Evolutionary conservation across 2,888 invertebrate species (phyloP), one percentile per base, ranked within the genome.

Genomic region (Hermodice carunculata): DNA sequence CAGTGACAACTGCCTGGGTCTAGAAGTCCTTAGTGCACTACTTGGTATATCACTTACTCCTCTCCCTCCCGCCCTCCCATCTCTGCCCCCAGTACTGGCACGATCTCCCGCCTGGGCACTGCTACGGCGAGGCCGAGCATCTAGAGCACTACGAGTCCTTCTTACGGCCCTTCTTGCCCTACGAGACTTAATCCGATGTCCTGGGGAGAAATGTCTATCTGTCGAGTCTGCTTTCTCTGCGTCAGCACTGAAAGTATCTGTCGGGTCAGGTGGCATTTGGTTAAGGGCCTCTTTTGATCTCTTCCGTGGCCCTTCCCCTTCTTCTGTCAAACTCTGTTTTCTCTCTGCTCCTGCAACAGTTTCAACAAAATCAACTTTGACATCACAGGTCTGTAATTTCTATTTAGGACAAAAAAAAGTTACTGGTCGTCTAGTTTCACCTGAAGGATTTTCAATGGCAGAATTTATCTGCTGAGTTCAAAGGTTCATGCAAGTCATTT

Each of bases 101-200:
- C n/a, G n/a, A n/a, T n/a, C n/a, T n/a, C n/a, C n/a, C n/a, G n/a
- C n/a, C n/a, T n/a, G n/a, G n/a, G n/a, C n/a, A n/a, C n/a, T n/a
- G n/a, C 8, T 46, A 24, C 46, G n/a, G 8, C 32, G 32, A 6
- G 44, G 58, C 32, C 58, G 29, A 4, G 58, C 32, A 32, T 77
- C 80, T 58, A 79, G 53, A 43, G 78, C 77, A 73, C 81, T 82
- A 66, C 77, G 77, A 24, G 78, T 74, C 54, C 82, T 68, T 26
- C 79, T 58, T 11, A 77, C 78, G 43, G 77, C 74, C 66, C 46
- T 58, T 17, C 46, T 29, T 5, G 31, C 44, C 8, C 58, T 40
- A 4, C 58, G 29, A 11, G 42, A 8, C 14, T 42, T 29, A 2
- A 58, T 58, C 14, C 58, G 44, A 19, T 29, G 37, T 24, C 32